A percentile compares a stretch with the other conserved stretches of the same genome.
phyloP scores from a whole-genome alignment of 1,140 invertebrate species.

The Melipona quadrifasciata region DNA sequence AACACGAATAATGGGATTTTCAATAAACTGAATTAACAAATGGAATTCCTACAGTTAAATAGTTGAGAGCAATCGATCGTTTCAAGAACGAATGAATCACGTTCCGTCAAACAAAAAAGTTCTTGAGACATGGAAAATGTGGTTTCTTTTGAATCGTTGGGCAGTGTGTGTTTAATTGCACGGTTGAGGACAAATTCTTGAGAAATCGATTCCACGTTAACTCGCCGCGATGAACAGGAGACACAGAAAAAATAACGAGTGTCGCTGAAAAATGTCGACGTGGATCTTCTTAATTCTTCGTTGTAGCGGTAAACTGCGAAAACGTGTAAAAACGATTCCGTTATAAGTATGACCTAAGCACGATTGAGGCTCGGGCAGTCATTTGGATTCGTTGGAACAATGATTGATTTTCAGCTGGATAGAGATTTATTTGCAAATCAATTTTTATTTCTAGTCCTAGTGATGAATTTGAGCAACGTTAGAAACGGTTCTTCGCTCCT shows the following conservation, averaged over 20 bases:
- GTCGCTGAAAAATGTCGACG: neutral
- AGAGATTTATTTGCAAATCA: neutral
- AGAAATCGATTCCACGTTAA: neutral
- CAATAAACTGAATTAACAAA: neutral
- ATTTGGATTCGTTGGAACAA: neutral
- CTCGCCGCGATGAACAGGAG: neutral
- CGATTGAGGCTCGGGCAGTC: neutral
- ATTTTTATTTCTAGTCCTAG: neutral
- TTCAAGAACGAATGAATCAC: neutral
- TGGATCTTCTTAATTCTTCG: no score
- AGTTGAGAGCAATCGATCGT: no score
- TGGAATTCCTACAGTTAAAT: neutral
- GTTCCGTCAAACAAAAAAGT: neutral
- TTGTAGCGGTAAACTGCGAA: no score
- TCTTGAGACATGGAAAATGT: neutral
- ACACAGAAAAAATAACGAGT: neutral
- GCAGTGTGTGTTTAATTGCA: constrained; percentile 7
- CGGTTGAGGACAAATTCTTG: neutral
- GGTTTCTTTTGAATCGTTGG: neutral
- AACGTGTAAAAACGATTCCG: neutral
- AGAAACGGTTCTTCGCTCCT: neutral
- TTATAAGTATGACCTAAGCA: neutral
- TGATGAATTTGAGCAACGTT: neutral
- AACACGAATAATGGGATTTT: constrained; percentile 5
- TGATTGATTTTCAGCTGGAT: neutral